Conservation (phyloP, 1,140 invertebrate species). For the Palaemon carinicauda region DNA sequence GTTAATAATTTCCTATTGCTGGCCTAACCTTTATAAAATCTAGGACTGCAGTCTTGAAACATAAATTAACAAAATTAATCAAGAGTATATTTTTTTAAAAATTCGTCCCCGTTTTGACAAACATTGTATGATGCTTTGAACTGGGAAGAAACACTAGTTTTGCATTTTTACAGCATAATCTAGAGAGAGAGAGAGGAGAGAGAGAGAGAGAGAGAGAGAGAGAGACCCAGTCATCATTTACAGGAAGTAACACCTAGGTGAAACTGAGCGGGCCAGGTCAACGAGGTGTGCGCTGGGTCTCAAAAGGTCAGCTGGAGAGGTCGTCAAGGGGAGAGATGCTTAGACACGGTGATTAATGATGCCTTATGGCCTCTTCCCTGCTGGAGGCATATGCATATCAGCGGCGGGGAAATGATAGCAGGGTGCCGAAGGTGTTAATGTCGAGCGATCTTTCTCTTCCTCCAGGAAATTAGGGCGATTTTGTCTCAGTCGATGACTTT, state of each 20-base stretch:
- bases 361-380: too few species aligned
- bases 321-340: background rate
- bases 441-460: too few species aligned
- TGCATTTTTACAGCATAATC: too few species aligned
- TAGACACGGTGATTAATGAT: background rate
- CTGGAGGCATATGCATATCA: too few species aligned
- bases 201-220: background rate
- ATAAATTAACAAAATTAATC: background rate
- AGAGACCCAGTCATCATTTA: background rate
- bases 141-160: too few species aligned
- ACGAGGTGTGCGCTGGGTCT: background rate
- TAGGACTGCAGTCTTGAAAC: too few species aligned
- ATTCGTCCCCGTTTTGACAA: too few species aligned
- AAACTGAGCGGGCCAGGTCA: constrained; percentile 4
- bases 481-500: too few species aligned
- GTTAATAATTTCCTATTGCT: too few species aligned
- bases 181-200: constrained; percentile 1
- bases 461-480: too few species aligned
- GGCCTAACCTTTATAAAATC: too few species aligned
- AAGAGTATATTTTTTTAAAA: background rate
- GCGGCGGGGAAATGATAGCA: background rate
- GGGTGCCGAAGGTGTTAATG: background rate
- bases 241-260: constrained; percentile 45
- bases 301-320: background rate
- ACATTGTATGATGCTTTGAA: too few species aligned